Evolutionary conservation across 2,888 invertebrate genomes (phyloP).

Genomic region (Leptogaster cylindrica): DNA sequence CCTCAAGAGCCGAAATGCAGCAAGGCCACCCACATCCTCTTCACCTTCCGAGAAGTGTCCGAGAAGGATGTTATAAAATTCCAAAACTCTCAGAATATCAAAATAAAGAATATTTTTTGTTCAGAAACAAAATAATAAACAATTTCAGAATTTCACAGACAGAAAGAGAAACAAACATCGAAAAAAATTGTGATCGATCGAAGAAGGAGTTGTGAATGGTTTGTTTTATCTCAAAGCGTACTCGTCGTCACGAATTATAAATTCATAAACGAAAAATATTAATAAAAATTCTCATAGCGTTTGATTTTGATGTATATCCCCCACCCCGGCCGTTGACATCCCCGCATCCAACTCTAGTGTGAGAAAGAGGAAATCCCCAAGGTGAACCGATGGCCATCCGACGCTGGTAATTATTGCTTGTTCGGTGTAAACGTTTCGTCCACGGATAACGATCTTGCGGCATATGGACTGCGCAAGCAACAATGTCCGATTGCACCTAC

Average conservation of each 20-base stretch:
- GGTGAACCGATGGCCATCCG: conserved; percentile 4
- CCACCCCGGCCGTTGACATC: neutral
- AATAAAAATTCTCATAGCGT: conserved; percentile 38
- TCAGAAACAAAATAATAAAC: neutral
- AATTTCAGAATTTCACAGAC: neutral
- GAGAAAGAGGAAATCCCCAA: conserved; percentile 38
- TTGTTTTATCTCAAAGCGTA: too few relatives aligned
- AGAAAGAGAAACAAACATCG: conserved; percentile 1
- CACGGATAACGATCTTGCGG: conserved; percentile 1
- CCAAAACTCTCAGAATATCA: conserved; percentile 38
- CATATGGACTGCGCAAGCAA: neutral
- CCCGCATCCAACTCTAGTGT: neutral
- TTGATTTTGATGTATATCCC: conserved; percentile 30
- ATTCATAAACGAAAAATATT: conserved; percentile 39
- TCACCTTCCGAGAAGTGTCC: conserved; percentile 22
- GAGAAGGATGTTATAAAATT: conserved; percentile 37
- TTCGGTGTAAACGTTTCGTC: conserved; percentile 18
- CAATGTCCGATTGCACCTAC: conserved; percentile 5
- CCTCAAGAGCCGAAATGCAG: conserved; percentile 5
- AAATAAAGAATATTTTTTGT: conserved; percentile 1
- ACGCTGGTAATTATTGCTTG: conserved; percentile 19
- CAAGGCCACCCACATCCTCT: conserved; percentile 35
- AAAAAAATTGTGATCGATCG: conserved; percentile 30
- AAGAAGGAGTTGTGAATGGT: conserved; percentile 17
- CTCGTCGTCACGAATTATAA: conserved; percentile 35